phyloP scores from a whole-genome alignment of 1,140 invertebrate genomes.

The Nixonia krombeini region DNA sequence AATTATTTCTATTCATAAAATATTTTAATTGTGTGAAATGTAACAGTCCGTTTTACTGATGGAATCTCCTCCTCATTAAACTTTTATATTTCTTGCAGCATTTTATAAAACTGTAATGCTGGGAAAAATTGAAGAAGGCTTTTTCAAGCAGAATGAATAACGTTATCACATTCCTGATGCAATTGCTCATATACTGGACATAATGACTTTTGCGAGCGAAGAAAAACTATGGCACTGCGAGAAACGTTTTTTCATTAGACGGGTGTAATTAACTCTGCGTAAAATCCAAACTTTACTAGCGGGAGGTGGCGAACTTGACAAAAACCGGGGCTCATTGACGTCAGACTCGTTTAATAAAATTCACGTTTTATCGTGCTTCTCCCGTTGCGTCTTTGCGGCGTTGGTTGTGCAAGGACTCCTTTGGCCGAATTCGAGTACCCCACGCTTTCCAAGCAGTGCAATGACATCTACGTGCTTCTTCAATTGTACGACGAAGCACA shows the following conservation, averaged over 20 bases:
- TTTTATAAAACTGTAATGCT: no score
- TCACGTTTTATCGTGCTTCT: slow-evolving; percentile 7
- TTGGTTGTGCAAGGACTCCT: neutral
- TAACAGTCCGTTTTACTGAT: no score
- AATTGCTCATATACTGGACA: no score
- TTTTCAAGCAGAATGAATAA: no score
- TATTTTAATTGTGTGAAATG: no score
- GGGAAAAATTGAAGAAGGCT: no score
- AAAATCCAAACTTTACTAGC: slow-evolving; percentile 5
- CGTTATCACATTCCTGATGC: no score
- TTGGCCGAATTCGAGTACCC: neutral
- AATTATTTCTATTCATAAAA: no score
- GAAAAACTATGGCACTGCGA: no score
- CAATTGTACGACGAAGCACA: neutral
- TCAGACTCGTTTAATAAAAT: slow-evolving; percentile 16
- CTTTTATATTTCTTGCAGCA: no score
- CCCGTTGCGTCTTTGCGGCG: neutral
- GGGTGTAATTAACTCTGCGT: slow-evolving; percentile 20
- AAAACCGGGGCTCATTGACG: slow-evolving; percentile 20
- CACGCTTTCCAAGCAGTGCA: neutral
- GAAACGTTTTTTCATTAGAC: neutral
- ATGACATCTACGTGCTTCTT: neutral
- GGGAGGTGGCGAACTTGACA: neutral
- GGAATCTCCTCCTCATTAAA: no score
- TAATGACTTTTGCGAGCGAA: no score